Percentiles rank a stretch among this genome's conserved stretches.
Evolutionary conservation across 92 coral and sea anemone genomes (phyloP).

Genomic region (Anthopleura xanthogrammica): DNA sequence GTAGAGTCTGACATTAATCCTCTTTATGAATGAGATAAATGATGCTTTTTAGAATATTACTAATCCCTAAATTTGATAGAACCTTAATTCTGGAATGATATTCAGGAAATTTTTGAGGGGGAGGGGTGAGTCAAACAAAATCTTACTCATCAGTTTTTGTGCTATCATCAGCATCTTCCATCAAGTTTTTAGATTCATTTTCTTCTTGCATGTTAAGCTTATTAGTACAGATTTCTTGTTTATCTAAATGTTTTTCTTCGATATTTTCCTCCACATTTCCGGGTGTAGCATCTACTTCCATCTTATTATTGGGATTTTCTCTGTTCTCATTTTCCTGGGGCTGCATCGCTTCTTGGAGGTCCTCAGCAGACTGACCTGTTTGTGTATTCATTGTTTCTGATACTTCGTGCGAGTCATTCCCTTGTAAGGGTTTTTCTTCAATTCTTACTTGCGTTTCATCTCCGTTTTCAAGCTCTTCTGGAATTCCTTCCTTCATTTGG

Average conservation of each 20-base stretch:
- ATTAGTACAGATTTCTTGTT: background rate
- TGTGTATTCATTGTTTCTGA: background rate
- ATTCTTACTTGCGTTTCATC: background rate
- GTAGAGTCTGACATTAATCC: too few species aligned
- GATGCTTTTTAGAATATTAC: too few species aligned
- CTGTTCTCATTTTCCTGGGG: background rate
- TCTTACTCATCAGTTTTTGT: background rate
- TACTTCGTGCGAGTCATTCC: background rate
- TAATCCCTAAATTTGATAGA: too few species aligned
- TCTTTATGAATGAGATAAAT: too few species aligned
- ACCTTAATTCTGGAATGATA: too few species aligned
- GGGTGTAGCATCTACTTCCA: background rate
- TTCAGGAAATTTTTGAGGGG: background rate
- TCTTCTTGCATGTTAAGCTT: background rate
- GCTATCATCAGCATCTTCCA: conserved; percentile 1
- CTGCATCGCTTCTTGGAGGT: background rate
- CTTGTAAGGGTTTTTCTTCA: background rate
- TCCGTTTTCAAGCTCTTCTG: background rate
- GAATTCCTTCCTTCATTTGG: background rate
- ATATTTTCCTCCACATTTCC: background rate
- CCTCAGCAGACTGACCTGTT: background rate
- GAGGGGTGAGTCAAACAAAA: background rate
- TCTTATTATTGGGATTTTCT: background rate
- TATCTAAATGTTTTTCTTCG: background rate
- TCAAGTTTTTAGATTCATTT: background rate